A percentile compares a stretch with the other conserved stretches of the same genome.
These are phyloP conservation scores for Tiliqua scincoides DNA, from an alignment of 2,113 vertebrate genomes.

Conservation along the genomic window DNA sequence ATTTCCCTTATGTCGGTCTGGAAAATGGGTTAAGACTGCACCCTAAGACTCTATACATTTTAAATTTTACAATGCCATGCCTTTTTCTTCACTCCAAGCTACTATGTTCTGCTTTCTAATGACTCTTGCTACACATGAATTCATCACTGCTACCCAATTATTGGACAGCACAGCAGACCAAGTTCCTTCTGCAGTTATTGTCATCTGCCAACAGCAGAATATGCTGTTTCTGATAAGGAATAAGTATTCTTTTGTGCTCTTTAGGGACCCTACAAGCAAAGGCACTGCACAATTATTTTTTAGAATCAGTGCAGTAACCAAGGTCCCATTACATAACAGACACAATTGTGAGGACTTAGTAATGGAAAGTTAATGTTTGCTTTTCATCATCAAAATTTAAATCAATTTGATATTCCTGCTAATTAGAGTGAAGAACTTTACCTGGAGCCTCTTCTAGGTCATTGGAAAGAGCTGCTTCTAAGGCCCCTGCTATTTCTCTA, in stretches of 20 bases:
- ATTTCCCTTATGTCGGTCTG: no score
- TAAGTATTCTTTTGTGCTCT: neutral
- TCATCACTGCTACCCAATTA: neutral
- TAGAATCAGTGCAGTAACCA: neutral
- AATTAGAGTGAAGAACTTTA: constrained; percentile 63
- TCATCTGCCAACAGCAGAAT: neutral
- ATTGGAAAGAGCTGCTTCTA: constrained; percentile 87
- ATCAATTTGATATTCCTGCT: neutral
- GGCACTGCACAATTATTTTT: neutral
- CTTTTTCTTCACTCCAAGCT: neutral
- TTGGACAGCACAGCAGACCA: neutral
- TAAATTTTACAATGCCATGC: neutral
- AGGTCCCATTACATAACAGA: neutral
- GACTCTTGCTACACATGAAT: neutral
- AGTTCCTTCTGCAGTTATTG: neutral
- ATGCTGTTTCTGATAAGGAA: neutral
- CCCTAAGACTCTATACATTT: no score
- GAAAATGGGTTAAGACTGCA: no score
- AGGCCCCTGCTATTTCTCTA: constrained; percentile 90
- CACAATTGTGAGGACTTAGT: neutral
- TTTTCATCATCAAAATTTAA: neutral
- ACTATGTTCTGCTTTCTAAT: neutral
- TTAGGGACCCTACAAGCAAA: neutral
- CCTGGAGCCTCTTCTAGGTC: constrained; percentile 87
- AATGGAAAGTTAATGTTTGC: neutral